These are phyloP conservation scores for Anthopleura sola DNA, from an alignment of 64 coral and sea anemone species.

Conservation along the genomic window DNA sequence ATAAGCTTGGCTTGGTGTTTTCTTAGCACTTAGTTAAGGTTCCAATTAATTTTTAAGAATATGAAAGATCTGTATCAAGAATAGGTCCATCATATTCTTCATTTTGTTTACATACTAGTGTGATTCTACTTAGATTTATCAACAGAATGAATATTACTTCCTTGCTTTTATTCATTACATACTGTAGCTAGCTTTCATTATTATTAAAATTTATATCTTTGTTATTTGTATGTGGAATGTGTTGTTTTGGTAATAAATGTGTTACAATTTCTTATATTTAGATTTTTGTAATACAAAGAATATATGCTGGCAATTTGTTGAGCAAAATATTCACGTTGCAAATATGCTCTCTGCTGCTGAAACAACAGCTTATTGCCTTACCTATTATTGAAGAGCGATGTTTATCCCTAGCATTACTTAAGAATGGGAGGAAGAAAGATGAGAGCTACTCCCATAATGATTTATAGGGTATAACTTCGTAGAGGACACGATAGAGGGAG, in stretches of 20 bases:
- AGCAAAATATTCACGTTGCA: no score
- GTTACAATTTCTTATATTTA: not conserved
- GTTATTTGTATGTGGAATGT: slow-evolving; percentile 1
- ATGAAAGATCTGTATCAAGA: not conserved
- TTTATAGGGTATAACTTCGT: no score
- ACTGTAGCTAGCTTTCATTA: not conserved
- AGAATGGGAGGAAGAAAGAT: no score
- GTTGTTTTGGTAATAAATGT: slow-evolving; percentile 7
- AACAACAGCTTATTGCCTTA: no score
- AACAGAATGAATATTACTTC: not conserved
- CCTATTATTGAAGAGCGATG: no score
- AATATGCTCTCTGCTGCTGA: no score
- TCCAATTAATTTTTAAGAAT: not conserved
- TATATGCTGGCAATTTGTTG: not conserved
- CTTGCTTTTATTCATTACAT: not conserved
- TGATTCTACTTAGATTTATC: not conserved
- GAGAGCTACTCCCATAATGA: no score
- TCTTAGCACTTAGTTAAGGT: not conserved
- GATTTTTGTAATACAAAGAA: not conserved
- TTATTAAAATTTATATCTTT: not conserved
- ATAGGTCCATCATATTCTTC: not conserved
- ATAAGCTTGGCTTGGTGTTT: not conserved
- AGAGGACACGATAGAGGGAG: no score
- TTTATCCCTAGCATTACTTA: no score
- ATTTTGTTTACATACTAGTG: not conserved